Evolutionary conservation across 2,797 vertebrate species (phyloP).

Genomic region (Yasuhikotakia modesta): DNA sequence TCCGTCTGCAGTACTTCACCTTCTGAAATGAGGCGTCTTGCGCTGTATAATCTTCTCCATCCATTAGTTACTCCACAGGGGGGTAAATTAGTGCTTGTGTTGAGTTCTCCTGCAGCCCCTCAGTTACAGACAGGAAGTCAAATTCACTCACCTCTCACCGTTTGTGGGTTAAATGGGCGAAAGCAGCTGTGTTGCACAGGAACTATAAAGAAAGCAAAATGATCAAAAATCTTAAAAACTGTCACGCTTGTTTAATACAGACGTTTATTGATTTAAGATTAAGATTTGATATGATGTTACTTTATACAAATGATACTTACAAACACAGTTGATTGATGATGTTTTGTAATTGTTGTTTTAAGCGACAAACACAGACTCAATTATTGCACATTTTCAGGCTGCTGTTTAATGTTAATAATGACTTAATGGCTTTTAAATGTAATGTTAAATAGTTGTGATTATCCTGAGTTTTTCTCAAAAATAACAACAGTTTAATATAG

Average conservation of each 20-base stretch:
- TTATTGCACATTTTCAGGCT: too few relatives aligned
- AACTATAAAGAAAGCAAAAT: not conserved
- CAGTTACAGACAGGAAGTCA: not conserved
- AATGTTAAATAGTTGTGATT: not conserved
- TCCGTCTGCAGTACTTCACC: not conserved
- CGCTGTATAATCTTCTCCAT: not conserved
- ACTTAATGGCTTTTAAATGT: not conserved
- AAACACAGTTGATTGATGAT: not conserved
- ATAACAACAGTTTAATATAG: not conserved
- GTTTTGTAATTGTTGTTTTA: not conserved
- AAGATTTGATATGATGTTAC: too few relatives aligned
- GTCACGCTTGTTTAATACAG: too few relatives aligned
- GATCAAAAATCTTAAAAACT: not conserved
- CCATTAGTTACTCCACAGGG: not conserved
- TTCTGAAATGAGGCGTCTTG: not conserved
- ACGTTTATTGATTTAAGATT: not conserved
- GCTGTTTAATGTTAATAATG: slow-evolving; percentile 8
- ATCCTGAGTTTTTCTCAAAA: not conserved
- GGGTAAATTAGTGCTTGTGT: not conserved
- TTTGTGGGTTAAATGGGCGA: too few relatives aligned
- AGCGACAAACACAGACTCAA: not conserved
- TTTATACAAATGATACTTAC: not conserved
- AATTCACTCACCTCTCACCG: not conserved
- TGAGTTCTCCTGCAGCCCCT: not conserved
- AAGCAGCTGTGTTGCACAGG: too few relatives aligned